phyloP scores from a whole-genome alignment of 2,888 invertebrate species.

The Agelastica alni region DNA sequence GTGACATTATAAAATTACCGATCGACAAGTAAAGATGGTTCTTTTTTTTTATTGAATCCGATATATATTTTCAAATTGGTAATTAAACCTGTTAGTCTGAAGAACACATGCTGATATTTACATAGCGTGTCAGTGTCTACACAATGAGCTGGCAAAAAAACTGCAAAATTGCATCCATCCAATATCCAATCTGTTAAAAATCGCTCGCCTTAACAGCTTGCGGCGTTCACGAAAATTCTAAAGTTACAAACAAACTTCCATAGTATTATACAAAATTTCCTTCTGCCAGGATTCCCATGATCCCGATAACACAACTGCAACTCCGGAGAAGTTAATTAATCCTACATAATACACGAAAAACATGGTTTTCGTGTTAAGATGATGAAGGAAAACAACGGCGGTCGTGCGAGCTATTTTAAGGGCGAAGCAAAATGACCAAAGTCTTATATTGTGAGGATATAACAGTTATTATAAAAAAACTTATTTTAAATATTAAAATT shows the following conservation, averaged over 20 bases:
- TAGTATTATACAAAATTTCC: not conserved
- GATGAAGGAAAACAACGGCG: conserved; percentile 15
- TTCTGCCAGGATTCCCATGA: conserved; percentile 18
- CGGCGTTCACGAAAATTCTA: conserved; percentile 2
- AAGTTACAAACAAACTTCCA: not conserved
- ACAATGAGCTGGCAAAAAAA: not conserved
- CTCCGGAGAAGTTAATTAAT: conserved; percentile 10
- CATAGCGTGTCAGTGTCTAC: conserved; percentile 11
- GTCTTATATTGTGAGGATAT: no score
- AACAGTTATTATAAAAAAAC: no score
- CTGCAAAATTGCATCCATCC: not conserved
- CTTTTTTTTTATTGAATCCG: conserved; percentile 3
- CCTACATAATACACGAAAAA: conserved; percentile 22
- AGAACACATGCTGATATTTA: conserved; percentile 19
- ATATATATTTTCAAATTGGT: conserved; percentile 2
- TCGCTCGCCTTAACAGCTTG: not conserved
- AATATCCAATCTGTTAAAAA: conserved; percentile 10
- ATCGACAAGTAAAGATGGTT: not conserved
- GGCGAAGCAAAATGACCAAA: no score
- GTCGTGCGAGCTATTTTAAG: no score
- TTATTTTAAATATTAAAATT: no score
- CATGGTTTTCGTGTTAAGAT: conserved; percentile 21
- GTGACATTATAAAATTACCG: not conserved
- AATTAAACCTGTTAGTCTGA: conserved; percentile 2
- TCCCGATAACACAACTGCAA: conserved; percentile 15